Conservation (phyloP, 2,797 vertebrate genomes). For the Propithecus deckenii region DNA sequence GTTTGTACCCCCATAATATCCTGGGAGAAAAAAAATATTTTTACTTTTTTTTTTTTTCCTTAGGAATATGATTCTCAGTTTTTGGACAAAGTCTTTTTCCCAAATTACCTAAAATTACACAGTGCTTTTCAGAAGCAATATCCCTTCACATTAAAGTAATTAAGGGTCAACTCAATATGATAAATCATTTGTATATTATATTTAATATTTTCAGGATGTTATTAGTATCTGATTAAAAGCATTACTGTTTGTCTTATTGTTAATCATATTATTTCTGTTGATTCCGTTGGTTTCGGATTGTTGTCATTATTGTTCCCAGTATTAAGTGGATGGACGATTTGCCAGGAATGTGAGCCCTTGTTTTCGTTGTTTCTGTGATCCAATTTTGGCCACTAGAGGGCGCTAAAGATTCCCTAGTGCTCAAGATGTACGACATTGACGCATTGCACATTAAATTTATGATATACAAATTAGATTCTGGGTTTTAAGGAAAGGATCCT, state of each 20-base stretch:
- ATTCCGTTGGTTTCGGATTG: background rate
- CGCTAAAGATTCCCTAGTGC: background rate
- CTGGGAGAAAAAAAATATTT: background rate
- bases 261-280: background rate
- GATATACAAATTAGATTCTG: background rate
- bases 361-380: background rate
- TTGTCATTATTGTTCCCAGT: background rate
- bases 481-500: background rate
- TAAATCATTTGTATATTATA: background rate
- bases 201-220: slow-evolving; percentile 12
- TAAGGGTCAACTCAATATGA: background rate
- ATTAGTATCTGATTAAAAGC: background rate
- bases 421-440: background rate
- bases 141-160: background rate
- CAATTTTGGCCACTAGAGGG: background rate
- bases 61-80: background rate
- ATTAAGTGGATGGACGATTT: background rate
- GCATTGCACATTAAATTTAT: background rate
- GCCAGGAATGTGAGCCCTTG: background rate
- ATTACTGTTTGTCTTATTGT: background rate
- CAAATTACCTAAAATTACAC: background rate
- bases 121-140: background rate
- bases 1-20: no score
- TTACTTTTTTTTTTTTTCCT: background rate
- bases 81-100: background rate